Base-by-base conservation (phyloP, 2,113 vertebrate species). In the Nansenia antarctica region DNA sequence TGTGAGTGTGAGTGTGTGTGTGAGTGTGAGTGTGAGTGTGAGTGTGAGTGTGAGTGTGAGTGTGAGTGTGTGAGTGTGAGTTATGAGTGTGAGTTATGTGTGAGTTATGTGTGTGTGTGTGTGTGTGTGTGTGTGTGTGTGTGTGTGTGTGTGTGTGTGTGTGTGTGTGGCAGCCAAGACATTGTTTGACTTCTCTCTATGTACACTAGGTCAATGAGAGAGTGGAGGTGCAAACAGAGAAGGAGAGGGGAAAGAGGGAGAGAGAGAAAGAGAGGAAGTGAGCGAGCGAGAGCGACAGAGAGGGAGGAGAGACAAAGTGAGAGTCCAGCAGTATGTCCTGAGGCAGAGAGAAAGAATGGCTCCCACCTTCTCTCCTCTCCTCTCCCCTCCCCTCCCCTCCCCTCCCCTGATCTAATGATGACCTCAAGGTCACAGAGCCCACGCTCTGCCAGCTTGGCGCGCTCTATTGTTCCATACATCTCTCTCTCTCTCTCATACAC, bases 361-460 rank as follows among this genome's bases (percentile, higher is more conserved):
- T 74, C 71, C 80, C 87, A 77, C 82, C 82, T 80, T 79, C 82
- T 49, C 54, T 57, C 47, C 63, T 35, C 30, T 30, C 71, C 74
- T 58, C 72, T 74, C 67, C 62, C 61, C 73, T 78, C 11, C 78
- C 80, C 82, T 49, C 54, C 29, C 47, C 63, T 35, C 30, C 47
- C 71, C 74, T 58, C 72, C 73, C 67, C 62, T 57, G 71, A 39
- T 76, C 81, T 69, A 49, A 77, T 52, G 70, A 64, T 61, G 82
- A 87, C 78, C 85, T 0, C 11, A 0, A 5, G 81, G 76, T 82
- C 79, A 73, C 35, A 62, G 29, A 74, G 76, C 81, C 65, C 67
- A 80, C 81, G 58, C 77, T 84, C 55, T 65, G 69, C 74, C 47
- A 67, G 78, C 77, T 47, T n/a, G n/a, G n/a, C n/a, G n/a, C n/a